Conservation (phyloP, 2,113 vertebrate genomes). For the Acinonyx jubatus region DNA sequence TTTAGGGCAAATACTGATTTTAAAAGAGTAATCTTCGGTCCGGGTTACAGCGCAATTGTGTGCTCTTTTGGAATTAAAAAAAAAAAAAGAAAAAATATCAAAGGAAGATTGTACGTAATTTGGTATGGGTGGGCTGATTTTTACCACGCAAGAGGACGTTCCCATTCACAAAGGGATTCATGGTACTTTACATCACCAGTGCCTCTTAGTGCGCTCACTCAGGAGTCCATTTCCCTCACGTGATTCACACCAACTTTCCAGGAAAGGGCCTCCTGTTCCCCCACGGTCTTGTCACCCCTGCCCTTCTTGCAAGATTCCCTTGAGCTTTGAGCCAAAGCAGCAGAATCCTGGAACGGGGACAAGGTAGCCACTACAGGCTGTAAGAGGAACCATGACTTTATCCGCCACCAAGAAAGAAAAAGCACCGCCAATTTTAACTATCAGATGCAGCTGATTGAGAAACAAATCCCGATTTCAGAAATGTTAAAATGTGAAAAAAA, state of each 20-base stretch:
- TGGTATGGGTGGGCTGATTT: background rate
- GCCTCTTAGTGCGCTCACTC: background rate
- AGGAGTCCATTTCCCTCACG: background rate
- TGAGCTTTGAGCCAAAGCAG: background rate
- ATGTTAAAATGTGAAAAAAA: background rate
- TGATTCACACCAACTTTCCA: background rate
- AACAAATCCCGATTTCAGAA: background rate
- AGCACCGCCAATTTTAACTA: background rate
- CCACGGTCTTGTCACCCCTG: background rate
- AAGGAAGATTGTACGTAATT: background rate
- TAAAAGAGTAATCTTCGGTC: background rate
- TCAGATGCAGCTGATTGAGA: background rate
- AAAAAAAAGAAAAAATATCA: background rate
- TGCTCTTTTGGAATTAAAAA: slow-evolving; percentile 20
- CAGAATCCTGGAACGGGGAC: background rate
- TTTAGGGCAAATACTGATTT: background rate
- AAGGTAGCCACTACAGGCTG: rapidly evolving
- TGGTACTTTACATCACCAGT: background rate
- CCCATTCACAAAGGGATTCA: background rate
- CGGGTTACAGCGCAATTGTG: background rate
- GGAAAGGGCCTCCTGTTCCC: background rate
- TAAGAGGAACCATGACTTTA: background rate
- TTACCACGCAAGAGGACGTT: background rate
- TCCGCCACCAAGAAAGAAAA: background rate
- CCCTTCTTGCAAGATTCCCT: background rate